Evolutionary conservation across 2,113 vertebrate genomes (phyloP), one percentile per base, ranked within the genome.

Genomic region (Caranx melampygus): DNA sequence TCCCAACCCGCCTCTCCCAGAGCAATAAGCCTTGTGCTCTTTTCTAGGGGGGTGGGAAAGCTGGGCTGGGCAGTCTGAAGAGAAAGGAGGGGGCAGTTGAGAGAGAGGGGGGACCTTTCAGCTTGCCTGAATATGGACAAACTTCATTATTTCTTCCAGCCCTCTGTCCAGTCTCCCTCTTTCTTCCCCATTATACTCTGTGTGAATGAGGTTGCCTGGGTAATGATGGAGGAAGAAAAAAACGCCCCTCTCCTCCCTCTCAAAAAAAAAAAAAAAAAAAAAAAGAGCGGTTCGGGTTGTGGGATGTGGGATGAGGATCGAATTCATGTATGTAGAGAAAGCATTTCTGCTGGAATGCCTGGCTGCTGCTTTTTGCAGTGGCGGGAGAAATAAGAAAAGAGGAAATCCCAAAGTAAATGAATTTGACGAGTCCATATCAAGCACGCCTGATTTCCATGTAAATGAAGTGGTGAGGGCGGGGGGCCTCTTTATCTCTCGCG

Each of bases 181-280:
- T 95, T 95, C 93, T 93, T 92, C 87, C 81, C 94, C 87, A 94
- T 96, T 95, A 93, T 95, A 76, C 92, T 92, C 91, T 0, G 64
- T 92, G 92, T 95, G 95, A 96, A 96, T 95, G 94, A 92, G 93
- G 94, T 95, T 95, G 93, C 95, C 94, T 67, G 86, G 94, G 94
- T 86, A 95, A 95, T 94, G 90, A 93, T 90, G 77, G 88, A 90
- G 92, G 78, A 89, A 92, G 91, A 93, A 92, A 95, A 94, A 95
- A 94, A 94, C 90, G 89, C 93, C 92, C 90, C 88, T 85, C 88
- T 81, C 87, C 88, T 84, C 88, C 90, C 91, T 87, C 87, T 4
- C 18, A 63, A 75, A 85, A 88, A 79, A 85, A 84, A 84, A 86
- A 54, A 84, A 84, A 86, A 54, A 75, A 75, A 69, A 81, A 84